Conservation (phyloP, 2,113 vertebrate species). For the Brienomyrus longianalis region DNA sequence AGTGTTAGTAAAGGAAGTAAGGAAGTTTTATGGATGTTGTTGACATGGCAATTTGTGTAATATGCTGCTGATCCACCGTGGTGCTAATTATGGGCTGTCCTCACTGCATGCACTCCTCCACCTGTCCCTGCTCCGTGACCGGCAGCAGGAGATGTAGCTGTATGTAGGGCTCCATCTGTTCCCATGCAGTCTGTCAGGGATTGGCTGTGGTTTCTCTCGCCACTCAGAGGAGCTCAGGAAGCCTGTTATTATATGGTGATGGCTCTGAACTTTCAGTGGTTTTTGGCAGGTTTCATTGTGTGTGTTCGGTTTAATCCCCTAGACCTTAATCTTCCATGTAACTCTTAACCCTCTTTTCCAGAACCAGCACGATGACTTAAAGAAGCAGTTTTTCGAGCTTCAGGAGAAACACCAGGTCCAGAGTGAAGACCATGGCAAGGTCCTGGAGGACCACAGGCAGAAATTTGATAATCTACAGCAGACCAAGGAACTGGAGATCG, state of each 20-base stretch:
- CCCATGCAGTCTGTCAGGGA: background rate
- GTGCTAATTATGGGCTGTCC: background rate
- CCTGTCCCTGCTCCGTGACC: background rate
- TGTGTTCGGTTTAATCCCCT: background rate
- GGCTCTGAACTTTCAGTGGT: background rate
- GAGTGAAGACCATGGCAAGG: slow-evolving; percentile 74
- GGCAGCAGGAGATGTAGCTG: background rate
- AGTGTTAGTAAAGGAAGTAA: background rate
- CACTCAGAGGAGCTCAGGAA: background rate
- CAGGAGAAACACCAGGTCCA: slow-evolving; percentile 79
- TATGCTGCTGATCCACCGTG: background rate
- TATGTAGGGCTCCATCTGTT: background rate
- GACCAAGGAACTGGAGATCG: slow-evolving; percentile 75
- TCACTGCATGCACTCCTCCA: background rate
- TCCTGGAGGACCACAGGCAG: slow-evolving; percentile 77
- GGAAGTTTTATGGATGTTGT: background rate
- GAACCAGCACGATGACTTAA: slow-evolving; percentile 92
- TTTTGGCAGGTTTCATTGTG: background rate
- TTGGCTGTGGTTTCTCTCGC: background rate
- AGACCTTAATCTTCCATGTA: background rate
- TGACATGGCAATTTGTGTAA: background rate
- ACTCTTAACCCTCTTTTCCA: slow-evolving; percentile 35
- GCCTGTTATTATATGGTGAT: background rate
- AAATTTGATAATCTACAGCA: slow-evolving; percentile 76
- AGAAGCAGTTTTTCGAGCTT: slow-evolving; percentile 81